phyloP scores from a whole-genome alignment of 2,888 invertebrate species.

The Sinhomidia bicolor region DNA sequence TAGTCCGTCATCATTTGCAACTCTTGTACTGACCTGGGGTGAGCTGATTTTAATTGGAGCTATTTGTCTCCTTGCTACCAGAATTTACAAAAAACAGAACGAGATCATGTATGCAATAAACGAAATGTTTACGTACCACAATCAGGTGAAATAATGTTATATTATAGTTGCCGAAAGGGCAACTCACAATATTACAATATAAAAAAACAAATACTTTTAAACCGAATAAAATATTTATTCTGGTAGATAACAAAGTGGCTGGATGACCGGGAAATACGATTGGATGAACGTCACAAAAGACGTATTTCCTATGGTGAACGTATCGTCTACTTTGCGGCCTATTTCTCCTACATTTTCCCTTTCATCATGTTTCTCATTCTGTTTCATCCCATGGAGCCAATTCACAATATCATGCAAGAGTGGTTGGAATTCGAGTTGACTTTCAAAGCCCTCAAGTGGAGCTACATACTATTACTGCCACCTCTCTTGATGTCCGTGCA shows the following conservation, averaged over 20 bases:
- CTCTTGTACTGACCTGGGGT: neutral
- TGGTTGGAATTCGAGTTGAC: conserved; percentile 34
- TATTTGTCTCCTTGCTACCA: neutral
- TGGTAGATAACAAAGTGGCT: conserved; percentile 28
- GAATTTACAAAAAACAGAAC: neutral
- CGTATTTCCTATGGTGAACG: neutral
- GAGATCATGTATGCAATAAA: conserved; percentile 30
- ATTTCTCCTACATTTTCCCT: neutral
- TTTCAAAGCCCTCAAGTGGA: neutral
- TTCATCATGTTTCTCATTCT: neutral
- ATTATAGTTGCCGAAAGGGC: neutral
- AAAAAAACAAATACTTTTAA: no score
- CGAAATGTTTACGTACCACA: conserved; percentile 10
- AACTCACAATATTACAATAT: no score
- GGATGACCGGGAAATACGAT: neutral
- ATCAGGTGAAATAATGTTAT: neutral
- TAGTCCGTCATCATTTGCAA: neutral
- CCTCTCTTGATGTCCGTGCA: neutral
- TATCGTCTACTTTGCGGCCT: neutral
- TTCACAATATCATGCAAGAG: neutral
- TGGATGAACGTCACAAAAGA: neutral
- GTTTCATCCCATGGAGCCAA: conserved; percentile 51
- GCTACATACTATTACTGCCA: neutral
- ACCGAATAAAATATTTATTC: no score
- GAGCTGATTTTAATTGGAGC: neutral